These are phyloP conservation scores for Pseudomugil gertrudae DNA, from an alignment of 2,797 vertebrate species.

Conservation along the genomic window DNA sequence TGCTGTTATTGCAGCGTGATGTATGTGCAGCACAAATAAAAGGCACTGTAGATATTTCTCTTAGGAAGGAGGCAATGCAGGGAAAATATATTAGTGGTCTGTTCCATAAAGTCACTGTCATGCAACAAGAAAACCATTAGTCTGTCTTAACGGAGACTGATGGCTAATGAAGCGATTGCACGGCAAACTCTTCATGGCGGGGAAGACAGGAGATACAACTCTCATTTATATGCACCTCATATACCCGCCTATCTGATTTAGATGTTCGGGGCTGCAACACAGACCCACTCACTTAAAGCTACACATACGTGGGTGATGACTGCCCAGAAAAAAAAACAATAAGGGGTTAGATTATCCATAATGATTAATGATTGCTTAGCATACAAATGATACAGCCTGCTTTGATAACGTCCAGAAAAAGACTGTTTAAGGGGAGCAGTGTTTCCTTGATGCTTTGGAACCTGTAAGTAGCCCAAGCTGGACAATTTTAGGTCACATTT, in stretches of 20 bases:
- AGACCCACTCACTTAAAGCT: slow-evolving; percentile 48
- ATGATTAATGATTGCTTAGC: slow-evolving; percentile 41
- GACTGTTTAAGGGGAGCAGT: slow-evolving; percentile 17
- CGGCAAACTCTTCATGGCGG: slow-evolving; percentile 57
- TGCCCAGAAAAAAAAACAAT: slow-evolving; percentile 38
- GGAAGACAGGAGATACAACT: slow-evolving; percentile 61
- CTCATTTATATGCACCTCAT: slow-evolving; percentile 77
- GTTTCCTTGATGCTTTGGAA: slow-evolving; percentile 42
- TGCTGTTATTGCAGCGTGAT: slow-evolving; percentile 55
- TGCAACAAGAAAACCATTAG: slow-evolving; percentile 67
- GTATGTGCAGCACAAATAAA: slow-evolving; percentile 37
- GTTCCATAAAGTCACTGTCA: slow-evolving; percentile 55
- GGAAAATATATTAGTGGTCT: slow-evolving; percentile 49
- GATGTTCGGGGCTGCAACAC: slow-evolving; percentile 63
- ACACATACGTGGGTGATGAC: slow-evolving; percentile 43
- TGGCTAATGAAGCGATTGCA: slow-evolving; percentile 73
- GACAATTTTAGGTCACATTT: slow-evolving; percentile 77
- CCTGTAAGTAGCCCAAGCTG: slow-evolving; percentile 42
- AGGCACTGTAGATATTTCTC: slow-evolving; percentile 36
- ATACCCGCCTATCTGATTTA: slow-evolving; percentile 70
- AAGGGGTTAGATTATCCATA: slow-evolving; percentile 45
- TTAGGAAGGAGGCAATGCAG: background rate
- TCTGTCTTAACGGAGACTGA: slow-evolving; percentile 63
- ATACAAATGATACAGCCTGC: slow-evolving; percentile 9
- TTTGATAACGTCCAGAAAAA: slow-evolving; percentile 24